Base-by-base conservation (phyloP, 2,888 invertebrate genomes). In the Melikaiella ostensackeni region DNA sequence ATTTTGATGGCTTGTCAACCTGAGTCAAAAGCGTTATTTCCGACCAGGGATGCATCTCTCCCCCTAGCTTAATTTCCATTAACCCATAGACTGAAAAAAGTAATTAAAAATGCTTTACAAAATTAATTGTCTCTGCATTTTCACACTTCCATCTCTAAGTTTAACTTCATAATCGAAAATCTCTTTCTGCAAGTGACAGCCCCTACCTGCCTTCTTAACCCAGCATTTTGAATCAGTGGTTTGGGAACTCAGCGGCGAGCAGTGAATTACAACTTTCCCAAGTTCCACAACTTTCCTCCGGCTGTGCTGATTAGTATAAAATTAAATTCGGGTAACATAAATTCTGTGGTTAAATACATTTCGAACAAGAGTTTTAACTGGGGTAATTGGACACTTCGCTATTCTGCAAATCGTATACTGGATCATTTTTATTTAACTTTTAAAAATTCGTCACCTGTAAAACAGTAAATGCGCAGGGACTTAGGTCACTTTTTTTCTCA, bases 181-280 rank as follows among this genome's bases (percentile, higher is more conserved):
- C 35, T 64, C 64, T 64, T 64, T 64, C 64, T 64, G 64, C 64
- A 64, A 64, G 64, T 13, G 64, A 27, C 64, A 64, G 42, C 38
- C 16, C 11, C 64, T 27, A 24, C 13, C 42, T 24, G 38, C 42
- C 64, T 64, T 64, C 64, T 64, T 64, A 64, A 64, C 38, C 38
- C 42, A 21, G 64, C 27, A 64, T 42, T 42, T 64, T 42, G 42
- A 64, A 42, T 64, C 16, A 24, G 42, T 24, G 64, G 64, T 64
- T 64, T 42, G 42, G 11, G 64, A 64, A 42, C 64, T 64, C 42
- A 38, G 42, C 42, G 16, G 38, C 7, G 64, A 64, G 64, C 24
- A 64, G 38, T 64, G 38, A 63, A 63, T 63, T 64, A 64, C 42
- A 64, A 64, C 64, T 64, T 42, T 64, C 24, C 13, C 64, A 64